Percentiles rank a stretch among this genome's conserved stretches.
phyloP scores from a whole-genome alignment of 2,888 invertebrate genomes.

The Eupithecia vulgata region DNA sequence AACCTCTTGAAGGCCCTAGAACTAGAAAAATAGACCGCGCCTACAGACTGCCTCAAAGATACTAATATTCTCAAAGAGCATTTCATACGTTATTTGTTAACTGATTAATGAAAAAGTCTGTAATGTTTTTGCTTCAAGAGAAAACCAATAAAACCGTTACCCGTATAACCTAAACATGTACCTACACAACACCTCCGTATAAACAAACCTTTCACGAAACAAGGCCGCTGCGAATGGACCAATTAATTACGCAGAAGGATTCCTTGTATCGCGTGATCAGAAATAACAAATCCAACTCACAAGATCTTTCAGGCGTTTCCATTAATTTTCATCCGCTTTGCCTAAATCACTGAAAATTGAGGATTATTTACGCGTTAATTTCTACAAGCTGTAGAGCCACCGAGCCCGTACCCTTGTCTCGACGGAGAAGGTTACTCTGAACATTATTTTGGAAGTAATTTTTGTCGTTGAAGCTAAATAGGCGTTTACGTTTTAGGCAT shows the following conservation, averaged over 20 bases:
- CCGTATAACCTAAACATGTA: not conserved
- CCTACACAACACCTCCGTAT: conserved; percentile 10
- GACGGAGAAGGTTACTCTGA: conserved; percentile 37
- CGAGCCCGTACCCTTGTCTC: conserved; percentile 43
- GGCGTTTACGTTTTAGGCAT: conserved; percentile 27
- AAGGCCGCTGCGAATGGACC: conserved; percentile 38
- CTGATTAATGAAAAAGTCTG: not conserved
- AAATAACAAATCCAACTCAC: conserved; percentile 58
- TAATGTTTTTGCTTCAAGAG: not conserved
- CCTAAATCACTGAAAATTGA: conserved; percentile 59
- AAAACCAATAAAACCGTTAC: not conserved
- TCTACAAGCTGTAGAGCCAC: conserved; percentile 28
- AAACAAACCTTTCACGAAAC: conserved; percentile 24
- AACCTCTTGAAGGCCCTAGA: too few relatives aligned
- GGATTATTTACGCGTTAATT: conserved; percentile 46
- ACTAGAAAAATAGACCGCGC: too few relatives aligned
- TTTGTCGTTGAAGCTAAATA: conserved; percentile 29
- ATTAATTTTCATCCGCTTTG: conserved; percentile 66
- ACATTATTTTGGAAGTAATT: conserved; percentile 22
- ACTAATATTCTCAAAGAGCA: too few relatives aligned
- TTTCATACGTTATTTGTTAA: too few relatives aligned
- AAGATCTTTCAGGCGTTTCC: conserved; percentile 51
- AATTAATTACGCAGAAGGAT: conserved; percentile 56
- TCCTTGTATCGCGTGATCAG: conserved; percentile 56
- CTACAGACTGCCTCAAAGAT: too few relatives aligned